A percentile compares a stretch with the other conserved stretches of the same genome.
phyloP scores from a whole-genome alignment of 2,113 vertebrate species.

The Zootoca vivipara region DNA sequence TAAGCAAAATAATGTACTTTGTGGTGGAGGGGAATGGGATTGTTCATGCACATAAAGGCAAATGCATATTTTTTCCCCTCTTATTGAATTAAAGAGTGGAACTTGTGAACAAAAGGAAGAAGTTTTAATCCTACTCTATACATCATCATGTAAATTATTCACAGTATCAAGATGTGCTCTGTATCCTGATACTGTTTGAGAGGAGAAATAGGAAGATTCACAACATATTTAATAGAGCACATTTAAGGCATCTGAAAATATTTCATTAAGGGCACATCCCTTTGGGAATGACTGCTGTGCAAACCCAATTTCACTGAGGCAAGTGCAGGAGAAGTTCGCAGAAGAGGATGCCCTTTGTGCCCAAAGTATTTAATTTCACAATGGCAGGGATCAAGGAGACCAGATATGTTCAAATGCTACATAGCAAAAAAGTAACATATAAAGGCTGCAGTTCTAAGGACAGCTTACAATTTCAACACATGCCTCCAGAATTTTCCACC shows the following conservation, averaged over 20 bases:
- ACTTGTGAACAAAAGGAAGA: background rate
- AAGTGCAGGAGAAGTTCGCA: background rate
- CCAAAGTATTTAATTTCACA: background rate
- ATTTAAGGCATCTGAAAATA: background rate
- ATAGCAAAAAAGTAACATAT: no score
- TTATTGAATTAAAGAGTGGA: background rate
- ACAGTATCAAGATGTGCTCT: background rate
- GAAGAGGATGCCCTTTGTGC: background rate
- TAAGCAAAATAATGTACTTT: background rate
- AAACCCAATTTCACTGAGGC: background rate
- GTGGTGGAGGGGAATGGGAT: background rate
- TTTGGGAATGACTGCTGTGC: background rate
- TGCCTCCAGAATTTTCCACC: no score
- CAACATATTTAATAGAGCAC: background rate
- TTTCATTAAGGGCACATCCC: background rate
- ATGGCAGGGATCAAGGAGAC: background rate
- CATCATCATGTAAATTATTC: background rate
- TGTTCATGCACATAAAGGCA: background rate
- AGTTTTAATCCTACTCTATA: background rate
- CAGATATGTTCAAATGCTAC: background rate
- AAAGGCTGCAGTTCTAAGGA: no score
- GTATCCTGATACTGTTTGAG: background rate
- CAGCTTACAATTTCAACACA: no score
- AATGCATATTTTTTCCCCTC: background rate
- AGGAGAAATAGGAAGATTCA: background rate